A percentile compares a stretch with the other conserved stretches of the same genome.
These are phyloP conservation scores for Lithophane leautieri DNA, from an alignment of 2,888 invertebrate genomes.

Conservation along the genomic window DNA sequence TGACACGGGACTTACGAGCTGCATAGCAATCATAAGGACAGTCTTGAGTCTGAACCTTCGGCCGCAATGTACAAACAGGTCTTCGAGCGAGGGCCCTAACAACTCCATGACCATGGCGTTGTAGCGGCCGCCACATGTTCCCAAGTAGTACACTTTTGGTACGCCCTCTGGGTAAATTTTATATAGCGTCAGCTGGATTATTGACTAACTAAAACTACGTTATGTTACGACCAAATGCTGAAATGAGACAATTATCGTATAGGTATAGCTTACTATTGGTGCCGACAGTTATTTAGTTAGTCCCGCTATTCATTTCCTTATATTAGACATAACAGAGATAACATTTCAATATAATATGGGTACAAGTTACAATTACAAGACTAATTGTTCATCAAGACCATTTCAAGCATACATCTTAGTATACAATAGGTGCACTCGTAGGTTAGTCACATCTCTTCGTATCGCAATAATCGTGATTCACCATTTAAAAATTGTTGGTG, in stretches of 20 bases:
- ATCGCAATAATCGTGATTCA: slow-evolving; percentile 66
- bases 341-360: not conserved
- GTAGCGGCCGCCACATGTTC: slow-evolving; percentile 99
- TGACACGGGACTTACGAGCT: slow-evolving; percentile 94
- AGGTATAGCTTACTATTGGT: slow-evolving; percentile 46
- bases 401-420: slow-evolving; percentile 59
- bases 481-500: slow-evolving; percentile 50
- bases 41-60: slow-evolving; percentile 99
- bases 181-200: slow-evolving; percentile 63
- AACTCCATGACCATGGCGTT: slow-evolving; percentile 99
- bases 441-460: slow-evolving; percentile 59
- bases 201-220: slow-evolving; percentile 53
- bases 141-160: slow-evolving; percentile 99
- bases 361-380: not conserved
- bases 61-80: slow-evolving; percentile 99
- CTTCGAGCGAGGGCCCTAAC: slow-evolving; percentile 99
- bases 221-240: slow-evolving; percentile 20
- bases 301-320: slow-evolving; percentile 7
- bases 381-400: not conserved
- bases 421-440: slow-evolving; percentile 63
- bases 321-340: slow-evolving; percentile 10
- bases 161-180: slow-evolving; percentile 95
- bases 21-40: slow-evolving; percentile 99
- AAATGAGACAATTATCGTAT: slow-evolving; percentile 28
- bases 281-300: slow-evolving; percentile 17